Evolutionary conservation across 2,888 invertebrate species (phyloP).

Genomic region (Thysanoteuthis rhombus): DNA sequence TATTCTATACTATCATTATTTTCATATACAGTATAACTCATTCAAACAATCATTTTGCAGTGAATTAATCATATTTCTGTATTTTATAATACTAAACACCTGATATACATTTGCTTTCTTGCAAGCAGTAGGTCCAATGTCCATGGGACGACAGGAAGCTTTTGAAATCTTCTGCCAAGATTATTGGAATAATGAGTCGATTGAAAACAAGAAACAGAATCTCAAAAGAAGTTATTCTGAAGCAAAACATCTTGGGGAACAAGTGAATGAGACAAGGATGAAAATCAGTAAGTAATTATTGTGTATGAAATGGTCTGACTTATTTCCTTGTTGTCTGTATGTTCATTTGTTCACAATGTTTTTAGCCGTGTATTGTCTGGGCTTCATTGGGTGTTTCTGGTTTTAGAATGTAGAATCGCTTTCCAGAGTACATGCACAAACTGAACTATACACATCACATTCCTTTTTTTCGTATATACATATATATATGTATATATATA

Average conservation of each 20-base stretch:
- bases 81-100: neutral
- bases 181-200: slow-evolving; percentile 58
- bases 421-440: no score
- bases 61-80: neutral
- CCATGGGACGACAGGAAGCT: slow-evolving; percentile 66
- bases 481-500: no score
- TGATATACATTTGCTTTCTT: slow-evolving; percentile 19
- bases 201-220: slow-evolving; percentile 63
- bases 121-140: slow-evolving; percentile 66
- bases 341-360: no score
- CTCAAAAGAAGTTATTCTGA: slow-evolving; percentile 63
- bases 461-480: no score
- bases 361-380: no score
- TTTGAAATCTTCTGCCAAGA: slow-evolving; percentile 67
- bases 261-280: slow-evolving; percentile 60
- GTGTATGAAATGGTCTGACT: no score
- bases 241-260: slow-evolving; percentile 65
- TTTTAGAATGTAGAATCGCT: no score
- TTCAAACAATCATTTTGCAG: no score
- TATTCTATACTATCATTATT: no score
- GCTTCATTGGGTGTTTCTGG: no score
- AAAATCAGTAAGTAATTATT: slow-evolving; percentile 60
- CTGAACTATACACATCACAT: no score
- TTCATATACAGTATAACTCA: neutral
- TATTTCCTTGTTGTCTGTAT: no score